Evolutionary conservation across 2,888 invertebrate species (phyloP).

Genomic region (Eledone cirrhosa): DNA sequence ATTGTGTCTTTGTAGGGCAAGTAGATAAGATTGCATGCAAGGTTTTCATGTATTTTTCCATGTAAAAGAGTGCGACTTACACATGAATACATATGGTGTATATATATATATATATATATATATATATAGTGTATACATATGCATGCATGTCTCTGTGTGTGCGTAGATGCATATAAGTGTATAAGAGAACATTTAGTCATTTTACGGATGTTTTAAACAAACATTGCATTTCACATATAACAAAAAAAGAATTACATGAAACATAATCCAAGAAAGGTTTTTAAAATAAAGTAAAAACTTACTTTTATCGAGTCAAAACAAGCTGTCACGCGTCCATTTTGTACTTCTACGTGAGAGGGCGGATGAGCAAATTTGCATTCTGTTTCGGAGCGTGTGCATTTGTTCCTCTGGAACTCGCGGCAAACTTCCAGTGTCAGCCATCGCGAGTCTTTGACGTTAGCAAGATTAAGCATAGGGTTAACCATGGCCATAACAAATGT

Average conservation of each 20-base stretch:
- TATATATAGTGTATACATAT: background rate
- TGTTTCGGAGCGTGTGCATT: constrained; percentile 94
- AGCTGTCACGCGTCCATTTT: constrained; percentile 99
- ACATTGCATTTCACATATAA: background rate
- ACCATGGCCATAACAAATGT: constrained; percentile 56
- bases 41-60: too few species aligned
- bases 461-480: constrained; percentile 48
- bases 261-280: background rate
- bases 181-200: too few species aligned
- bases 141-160: background rate
- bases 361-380: constrained; percentile 99
- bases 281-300: constrained; percentile 66
- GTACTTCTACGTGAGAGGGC: constrained; percentile 98
- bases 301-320: constrained; percentile 99
- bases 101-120: too few species aligned
- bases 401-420: constrained; percentile 98
- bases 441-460: constrained; percentile 87
- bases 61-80: too few species aligned
- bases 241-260: too few species aligned
- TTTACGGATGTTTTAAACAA: background rate
- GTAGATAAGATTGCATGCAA: too few species aligned
- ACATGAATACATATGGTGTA: too few species aligned
- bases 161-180: too few species aligned
- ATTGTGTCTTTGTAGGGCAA: too few species aligned
- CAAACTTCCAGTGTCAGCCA: constrained; percentile 99